These are phyloP conservation scores for Meteorus sp. DNA, from an alignment of 1,140 invertebrate species.

Conservation along the genomic window DNA sequence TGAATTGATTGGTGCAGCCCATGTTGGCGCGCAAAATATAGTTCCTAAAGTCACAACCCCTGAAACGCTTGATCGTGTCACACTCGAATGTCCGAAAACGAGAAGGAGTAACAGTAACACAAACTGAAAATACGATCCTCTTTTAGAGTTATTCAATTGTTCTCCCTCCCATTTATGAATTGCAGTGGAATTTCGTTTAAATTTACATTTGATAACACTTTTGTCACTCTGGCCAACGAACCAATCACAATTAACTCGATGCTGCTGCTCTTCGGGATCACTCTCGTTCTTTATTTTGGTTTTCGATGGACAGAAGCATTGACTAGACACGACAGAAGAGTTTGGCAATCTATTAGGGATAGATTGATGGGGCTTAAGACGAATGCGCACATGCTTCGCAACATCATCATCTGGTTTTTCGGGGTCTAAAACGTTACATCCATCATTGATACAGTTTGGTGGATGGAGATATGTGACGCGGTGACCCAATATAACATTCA, in stretches of 20 bases:
- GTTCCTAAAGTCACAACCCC: constrained; percentile 37
- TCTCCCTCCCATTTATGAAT: constrained; percentile 4
- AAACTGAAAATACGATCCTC: constrained; percentile 36
- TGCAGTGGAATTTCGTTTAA: constrained; percentile 8
- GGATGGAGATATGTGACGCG: no score
- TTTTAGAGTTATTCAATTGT: constrained; percentile 11
- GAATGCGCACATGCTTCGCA: neutral
- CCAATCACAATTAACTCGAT: constrained; percentile 13
- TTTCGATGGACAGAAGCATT: constrained; percentile 16
- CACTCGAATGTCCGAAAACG: constrained; percentile 27
- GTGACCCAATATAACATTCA: no score
- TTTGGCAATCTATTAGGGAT: neutral
- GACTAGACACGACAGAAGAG: constrained; percentile 27
- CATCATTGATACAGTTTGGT: no score
- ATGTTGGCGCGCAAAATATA: constrained; percentile 40
- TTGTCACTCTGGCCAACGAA: constrained; percentile 16
- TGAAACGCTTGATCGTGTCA: constrained; percentile 25
- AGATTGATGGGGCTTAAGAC: neutral
- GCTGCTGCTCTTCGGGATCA: neutral
- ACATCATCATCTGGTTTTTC: neutral
- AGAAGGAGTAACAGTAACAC: constrained; percentile 41
- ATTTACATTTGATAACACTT: constrained; percentile 12
- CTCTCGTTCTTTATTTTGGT: neutral
- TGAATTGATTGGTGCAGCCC: constrained; percentile 39
- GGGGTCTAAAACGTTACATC: neutral